phyloP scores from a whole-genome alignment of 2,113 vertebrate species.

The Pardalotus punctatus region DNA sequence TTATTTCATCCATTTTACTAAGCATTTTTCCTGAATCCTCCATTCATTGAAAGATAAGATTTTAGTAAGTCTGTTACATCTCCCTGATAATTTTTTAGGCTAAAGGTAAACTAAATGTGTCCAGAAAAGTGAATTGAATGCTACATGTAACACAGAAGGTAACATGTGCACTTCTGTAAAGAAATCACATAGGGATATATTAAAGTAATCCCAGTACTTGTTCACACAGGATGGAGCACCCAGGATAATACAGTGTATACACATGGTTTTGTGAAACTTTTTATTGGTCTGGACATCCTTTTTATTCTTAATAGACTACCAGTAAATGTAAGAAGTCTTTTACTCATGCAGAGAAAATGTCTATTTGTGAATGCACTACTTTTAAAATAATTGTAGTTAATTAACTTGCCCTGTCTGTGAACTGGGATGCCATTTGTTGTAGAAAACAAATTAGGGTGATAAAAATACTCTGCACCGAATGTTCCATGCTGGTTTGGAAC shows the following conservation, averaged over 20 bases:
- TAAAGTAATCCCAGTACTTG: conserved; percentile 21
- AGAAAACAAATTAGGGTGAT: not conserved
- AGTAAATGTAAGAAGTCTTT: not conserved
- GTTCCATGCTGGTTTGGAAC: not conserved
- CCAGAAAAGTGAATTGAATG: not conserved
- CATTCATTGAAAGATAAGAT: not conserved
- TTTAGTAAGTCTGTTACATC: not conserved
- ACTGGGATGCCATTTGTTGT: not conserved
- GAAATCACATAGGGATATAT: not conserved
- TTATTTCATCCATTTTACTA: conserved; percentile 39
- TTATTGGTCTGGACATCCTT: not conserved
- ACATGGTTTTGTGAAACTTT: not conserved
- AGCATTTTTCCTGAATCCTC: conserved; percentile 23
- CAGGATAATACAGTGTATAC: not conserved
- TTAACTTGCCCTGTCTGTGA: not conserved
- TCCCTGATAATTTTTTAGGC: not conserved
- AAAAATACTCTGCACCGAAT: not conserved
- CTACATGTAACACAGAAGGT: not conserved
- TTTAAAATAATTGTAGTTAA: not conserved
- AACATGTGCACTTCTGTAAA: not conserved
- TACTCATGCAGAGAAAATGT: not conserved
- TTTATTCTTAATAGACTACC: not conserved
- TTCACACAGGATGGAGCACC: not conserved
- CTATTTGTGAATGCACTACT: not conserved
- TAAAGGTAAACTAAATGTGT: not conserved